These are phyloP conservation scores for Hybos culiciformis DNA, from an alignment of 2,888 invertebrate genomes.

Conservation along the genomic window DNA sequence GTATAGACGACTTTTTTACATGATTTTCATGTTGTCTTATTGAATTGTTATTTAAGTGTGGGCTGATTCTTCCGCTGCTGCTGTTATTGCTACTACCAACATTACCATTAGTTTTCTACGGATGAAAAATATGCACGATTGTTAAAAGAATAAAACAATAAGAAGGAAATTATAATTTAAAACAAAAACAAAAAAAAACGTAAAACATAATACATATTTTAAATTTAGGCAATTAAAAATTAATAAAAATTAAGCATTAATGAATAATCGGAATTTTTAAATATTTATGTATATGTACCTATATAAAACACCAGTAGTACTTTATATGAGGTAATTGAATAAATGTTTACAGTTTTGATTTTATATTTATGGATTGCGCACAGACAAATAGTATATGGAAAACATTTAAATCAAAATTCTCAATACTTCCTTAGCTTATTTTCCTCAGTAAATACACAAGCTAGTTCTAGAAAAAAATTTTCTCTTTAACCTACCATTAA, in stretches of 20 bases:
- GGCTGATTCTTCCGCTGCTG: conserved; percentile 7
- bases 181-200: background rate
- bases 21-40: background rate
- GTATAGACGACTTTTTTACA: background rate
- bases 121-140: background rate
- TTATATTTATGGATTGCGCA: no score
- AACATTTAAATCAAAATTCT: no score
- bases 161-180: background rate
- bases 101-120: background rate
- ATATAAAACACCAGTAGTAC: no score
- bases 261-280: background rate
- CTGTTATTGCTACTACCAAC: background rate
- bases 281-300: no score
- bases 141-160: background rate
- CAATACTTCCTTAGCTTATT: no score
- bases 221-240: background rate
- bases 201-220: background rate
- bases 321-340: no score
- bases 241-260: background rate
- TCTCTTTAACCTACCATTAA: conserved; percentile 34
- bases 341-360: no score
- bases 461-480: no score
- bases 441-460: no score
- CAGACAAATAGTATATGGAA: no score
- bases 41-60: conserved; percentile 14